Evolutionary conservation across 1,140 invertebrate genomes (phyloP), one percentile per base, ranked within the genome.

Genomic region (Centruroides vittatus): DNA sequence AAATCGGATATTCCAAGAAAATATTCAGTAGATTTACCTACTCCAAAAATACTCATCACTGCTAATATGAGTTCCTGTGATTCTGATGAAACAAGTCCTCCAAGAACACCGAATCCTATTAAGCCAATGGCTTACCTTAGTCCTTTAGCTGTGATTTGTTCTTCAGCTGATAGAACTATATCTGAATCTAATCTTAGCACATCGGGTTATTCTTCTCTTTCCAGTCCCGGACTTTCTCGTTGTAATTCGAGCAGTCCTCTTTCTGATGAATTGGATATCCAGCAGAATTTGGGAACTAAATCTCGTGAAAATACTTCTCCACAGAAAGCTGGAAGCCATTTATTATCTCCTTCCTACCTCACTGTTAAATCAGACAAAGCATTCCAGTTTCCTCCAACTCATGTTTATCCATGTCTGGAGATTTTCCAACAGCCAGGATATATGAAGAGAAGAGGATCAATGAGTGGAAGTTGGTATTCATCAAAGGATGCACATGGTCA

Each of bases 141-240:
- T 70, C 86, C 86, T 7, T 86, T 86, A 69, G 82, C 83, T 1
- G 83, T 85, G 76, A 80, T 81, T 35, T 77, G 80, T 9, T 72
- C 81, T 65, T 78, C 81, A 10, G 84, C 85, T 66, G 76, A 85
- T 67, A 82, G 66, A 41, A 69, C 83, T 12, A 82, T 84, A 12
- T 88, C 85, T 1, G 85, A 88, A 72, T 86, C 84, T 0, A 88
- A 88, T 72, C 72, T 88, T 34, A 86, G 84, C 61, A 86, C 85
- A 9, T 86, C 84, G 1, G 86, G 86, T n/a, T 88, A 88, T 68
- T 85, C 83, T 62, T 86, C 85, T 5, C 86, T 87, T 81, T 84
- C 85, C 3, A 85, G 83, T 73, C 85, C 85, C 0, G 85, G 84
- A 3, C 83, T 84, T 3, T 86, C 84, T 1, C 74, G 85, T 54